phyloP scores from a whole-genome alignment of 2,888 invertebrate genomes.

The Eudasyphora cyanicolor region DNA sequence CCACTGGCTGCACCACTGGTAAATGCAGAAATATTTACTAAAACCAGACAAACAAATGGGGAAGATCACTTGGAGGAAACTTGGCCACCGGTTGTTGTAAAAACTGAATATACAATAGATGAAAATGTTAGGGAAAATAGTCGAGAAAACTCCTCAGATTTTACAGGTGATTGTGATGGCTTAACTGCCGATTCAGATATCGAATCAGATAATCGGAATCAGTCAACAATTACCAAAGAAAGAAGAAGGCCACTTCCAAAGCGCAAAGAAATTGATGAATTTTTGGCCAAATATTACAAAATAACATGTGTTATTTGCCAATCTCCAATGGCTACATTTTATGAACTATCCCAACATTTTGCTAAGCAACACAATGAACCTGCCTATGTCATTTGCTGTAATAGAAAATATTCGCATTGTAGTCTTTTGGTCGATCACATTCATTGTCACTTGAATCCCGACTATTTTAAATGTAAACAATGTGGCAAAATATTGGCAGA shows the following conservation, averaged over 20 bases:
- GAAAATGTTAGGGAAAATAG: not conserved
- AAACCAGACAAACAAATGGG: not conserved
- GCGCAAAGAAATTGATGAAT: constrained; percentile 50
- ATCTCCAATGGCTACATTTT: constrained; percentile 50
- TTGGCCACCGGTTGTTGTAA: not conserved
- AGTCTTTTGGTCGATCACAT: constrained; percentile 77
- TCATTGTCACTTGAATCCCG: constrained; percentile 75
- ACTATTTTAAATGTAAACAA: constrained; percentile 74
- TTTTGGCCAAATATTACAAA: constrained; percentile 58
- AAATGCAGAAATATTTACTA: not conserved
- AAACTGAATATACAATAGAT: not conserved
- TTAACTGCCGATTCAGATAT: constrained; percentile 23
- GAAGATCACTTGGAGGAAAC: not conserved
- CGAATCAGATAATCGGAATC: constrained; percentile 28
- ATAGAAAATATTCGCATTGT: constrained; percentile 75
- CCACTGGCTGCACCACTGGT: too few species aligned
- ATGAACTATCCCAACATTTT: constrained; percentile 54
- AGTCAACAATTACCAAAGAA: too few species aligned
- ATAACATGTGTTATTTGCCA: constrained; percentile 59
- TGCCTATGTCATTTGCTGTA: constrained; percentile 77
- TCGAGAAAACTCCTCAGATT: not conserved
- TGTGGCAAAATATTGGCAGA: constrained; percentile 73
- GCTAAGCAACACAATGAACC: constrained; percentile 68
- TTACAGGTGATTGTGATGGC: not conserved
- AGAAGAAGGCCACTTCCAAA: constrained; percentile 33